A percentile compares a stretch with the other conserved stretches of the same genome.
phyloP scores from a whole-genome alignment of 2,113 vertebrate genomes.

The Festucalex cinctus region DNA sequence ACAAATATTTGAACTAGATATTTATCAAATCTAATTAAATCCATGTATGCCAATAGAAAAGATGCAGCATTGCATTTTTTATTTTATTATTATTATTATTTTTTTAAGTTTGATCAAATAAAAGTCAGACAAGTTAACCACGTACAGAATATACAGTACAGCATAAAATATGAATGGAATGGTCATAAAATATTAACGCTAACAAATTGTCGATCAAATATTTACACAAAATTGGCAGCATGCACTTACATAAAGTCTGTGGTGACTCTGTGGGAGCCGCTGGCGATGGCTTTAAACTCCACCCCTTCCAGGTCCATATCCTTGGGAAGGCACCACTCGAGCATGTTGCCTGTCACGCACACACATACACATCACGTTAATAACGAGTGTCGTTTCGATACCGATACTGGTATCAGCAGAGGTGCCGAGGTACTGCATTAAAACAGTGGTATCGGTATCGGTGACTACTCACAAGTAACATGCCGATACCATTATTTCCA shows the following conservation, averaged over 20 bases:
- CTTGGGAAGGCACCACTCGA: constrained; percentile 94
- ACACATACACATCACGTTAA: background rate
- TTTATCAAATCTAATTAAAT: too few relatives aligned
- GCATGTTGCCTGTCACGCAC: constrained; percentile 83
- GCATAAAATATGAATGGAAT: background rate
- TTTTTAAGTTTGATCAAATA: background rate
- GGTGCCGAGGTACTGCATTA: too few relatives aligned
- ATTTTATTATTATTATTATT: too few relatives aligned
- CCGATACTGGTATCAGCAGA: too few relatives aligned
- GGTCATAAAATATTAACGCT: background rate
- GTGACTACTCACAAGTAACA: too few relatives aligned
- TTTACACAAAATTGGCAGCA: background rate
- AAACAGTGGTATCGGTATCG: too few relatives aligned
- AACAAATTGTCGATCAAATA: background rate
- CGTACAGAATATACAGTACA: background rate
- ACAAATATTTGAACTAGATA: too few relatives aligned
- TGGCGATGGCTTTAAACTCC: constrained; percentile 96
- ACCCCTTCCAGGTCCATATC: constrained; percentile 91
- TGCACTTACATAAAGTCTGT: constrained; percentile 97
- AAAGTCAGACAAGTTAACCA: background rate
- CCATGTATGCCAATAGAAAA: background rate
- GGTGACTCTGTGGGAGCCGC: constrained; percentile 89
- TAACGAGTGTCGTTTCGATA: too few relatives aligned
- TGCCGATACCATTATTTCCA: too few relatives aligned
- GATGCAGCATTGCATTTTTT: background rate